Conservation (phyloP, 2,888 invertebrate genomes). For the Acleris emargana region DNA sequence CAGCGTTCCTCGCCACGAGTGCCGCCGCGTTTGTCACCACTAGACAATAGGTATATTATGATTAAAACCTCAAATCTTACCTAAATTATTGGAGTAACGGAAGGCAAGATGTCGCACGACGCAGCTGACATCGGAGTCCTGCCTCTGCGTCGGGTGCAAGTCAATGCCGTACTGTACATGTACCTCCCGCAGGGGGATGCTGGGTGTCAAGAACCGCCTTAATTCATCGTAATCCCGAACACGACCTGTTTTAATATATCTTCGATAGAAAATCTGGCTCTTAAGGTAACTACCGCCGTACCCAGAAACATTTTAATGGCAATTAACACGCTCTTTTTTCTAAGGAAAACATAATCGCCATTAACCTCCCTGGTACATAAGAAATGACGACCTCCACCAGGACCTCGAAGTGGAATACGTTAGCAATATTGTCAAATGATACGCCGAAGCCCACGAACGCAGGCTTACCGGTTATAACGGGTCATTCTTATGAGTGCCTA, state of each 20-base stretch:
- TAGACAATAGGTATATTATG: too few relatives aligned
- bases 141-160: conserved; percentile 56
- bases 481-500: too few relatives aligned
- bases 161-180: conserved; percentile 66
- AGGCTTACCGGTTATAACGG: too few relatives aligned
- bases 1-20: too few relatives aligned
- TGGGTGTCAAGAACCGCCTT: conserved; percentile 66
- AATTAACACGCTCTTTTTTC: too few relatives aligned
- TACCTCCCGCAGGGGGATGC: conserved; percentile 65
- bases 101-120: conserved; percentile 65
- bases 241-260: conserved; percentile 51
- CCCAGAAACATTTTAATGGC: neutral
- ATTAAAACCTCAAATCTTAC: conserved; percentile 44
- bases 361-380: too few relatives aligned
- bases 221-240: conserved; percentile 68
- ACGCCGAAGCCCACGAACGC: too few relatives aligned
- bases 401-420: too few relatives aligned
- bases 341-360: too few relatives aligned
- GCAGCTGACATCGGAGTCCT: conserved; percentile 71
- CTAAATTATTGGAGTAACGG: conserved; percentile 58
- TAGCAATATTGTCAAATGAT: too few relatives aligned
- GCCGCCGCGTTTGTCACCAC: too few relatives aligned
- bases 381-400: too few relatives aligned
- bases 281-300: neutral
- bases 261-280: conserved; percentile 13